A percentile compares a stretch with the other conserved stretches of the same genome.
phyloP scores from a whole-genome alignment of 2,888 invertebrate genomes.

The Lepidocyrtinus sp. region DNA sequence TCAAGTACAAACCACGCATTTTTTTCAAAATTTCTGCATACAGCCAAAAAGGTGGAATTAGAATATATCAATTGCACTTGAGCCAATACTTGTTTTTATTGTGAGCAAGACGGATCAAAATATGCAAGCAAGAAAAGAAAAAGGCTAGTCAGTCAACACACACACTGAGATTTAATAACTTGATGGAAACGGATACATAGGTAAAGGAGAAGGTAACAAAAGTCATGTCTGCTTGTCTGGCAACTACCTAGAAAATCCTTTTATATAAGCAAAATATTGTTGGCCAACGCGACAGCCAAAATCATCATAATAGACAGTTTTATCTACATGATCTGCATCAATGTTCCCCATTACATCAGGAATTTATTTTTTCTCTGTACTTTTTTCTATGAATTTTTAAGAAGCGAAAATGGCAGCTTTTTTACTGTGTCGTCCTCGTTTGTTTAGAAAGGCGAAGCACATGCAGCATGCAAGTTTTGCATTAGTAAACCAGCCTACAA shows the following conservation, averaged over 20 bases:
- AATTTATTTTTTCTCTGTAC: background rate
- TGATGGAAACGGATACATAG: slow-evolving; percentile 18
- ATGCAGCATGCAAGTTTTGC: slow-evolving; percentile 20
- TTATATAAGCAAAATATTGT: background rate
- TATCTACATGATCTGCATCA: slow-evolving; percentile 12
- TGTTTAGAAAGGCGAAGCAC: background rate
- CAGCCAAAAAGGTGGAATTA: slow-evolving; percentile 26
- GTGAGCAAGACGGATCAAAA: slow-evolving; percentile 13
- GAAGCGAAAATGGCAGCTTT: slow-evolving; percentile 3
- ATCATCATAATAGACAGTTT: slow-evolving; percentile 4
- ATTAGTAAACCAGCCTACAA: background rate
- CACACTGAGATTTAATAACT: slow-evolving; percentile 4
- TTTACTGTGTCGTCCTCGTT: slow-evolving; percentile 6
- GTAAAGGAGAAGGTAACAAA: slow-evolving; percentile 44
- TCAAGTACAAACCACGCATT: slow-evolving; percentile 43
- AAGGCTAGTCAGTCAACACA: slow-evolving; percentile 14
- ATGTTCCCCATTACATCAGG: background rate
- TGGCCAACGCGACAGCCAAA: background rate
- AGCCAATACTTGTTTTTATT: slow-evolving; percentile 15
- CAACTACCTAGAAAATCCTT: slow-evolving; percentile 5
- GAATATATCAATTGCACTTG: slow-evolving; percentile 16
- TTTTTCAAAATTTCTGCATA: slow-evolving; percentile 35
- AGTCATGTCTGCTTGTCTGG: slow-evolving; percentile 38
- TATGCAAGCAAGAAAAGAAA: slow-evolving; percentile 11
- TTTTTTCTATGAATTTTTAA: slow-evolving; percentile 11